Evolutionary conservation across 2,113 vertebrate genomes (phyloP), one percentile per base, ranked within the genome.

Genomic region (Lophotis ruficrista): DNA sequence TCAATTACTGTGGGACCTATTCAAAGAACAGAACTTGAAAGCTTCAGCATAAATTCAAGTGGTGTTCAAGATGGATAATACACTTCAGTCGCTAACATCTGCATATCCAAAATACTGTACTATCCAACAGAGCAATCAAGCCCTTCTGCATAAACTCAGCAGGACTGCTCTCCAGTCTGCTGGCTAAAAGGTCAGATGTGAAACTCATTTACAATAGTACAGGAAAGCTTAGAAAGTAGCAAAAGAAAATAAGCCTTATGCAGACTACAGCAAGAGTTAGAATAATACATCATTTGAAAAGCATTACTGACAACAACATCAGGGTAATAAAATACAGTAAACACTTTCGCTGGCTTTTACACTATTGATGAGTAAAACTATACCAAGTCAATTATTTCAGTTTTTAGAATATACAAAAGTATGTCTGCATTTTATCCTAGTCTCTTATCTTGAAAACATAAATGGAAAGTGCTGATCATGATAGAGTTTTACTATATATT

Each of bases 181-280:
- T 89, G 76, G 60, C 86, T 89, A 47, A 92, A 96, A 95, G 92
- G 92, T 95, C 86, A 94, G 65, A 71, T 79, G 69, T 82, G 87
- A 93, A 94, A 89, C 77, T 79, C 45, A 72, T 72, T 94, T 45
- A 72, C 28, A 90, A 57, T 71, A 71, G 60, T 71, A 53, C 56
- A 89, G 16, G 35, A 89, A 89, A 90, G 35, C 80, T 79, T 41
- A 72, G 65, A 94, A 79, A 92, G 7, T 31, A 43, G 28, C 16
- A 79, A 30, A 64, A 82, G 43, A 84, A 89, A 88, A 88, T 38
- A 38, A 78, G 35, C 19, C 33, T 58, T 75, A 31, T 24, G 20
- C 21, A 82, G 68, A 50, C 51, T 64, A 21, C 16, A 64, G 35
- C 19, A 71, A 56, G 19, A 18, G 21, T 64, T 70, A 66, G 30